A percentile compares a stretch with the other conserved stretches of the same genome.
Evolutionary conservation across 2,888 invertebrate genomes (phyloP).

Genomic region (Lepidochrysops patricia): DNA sequence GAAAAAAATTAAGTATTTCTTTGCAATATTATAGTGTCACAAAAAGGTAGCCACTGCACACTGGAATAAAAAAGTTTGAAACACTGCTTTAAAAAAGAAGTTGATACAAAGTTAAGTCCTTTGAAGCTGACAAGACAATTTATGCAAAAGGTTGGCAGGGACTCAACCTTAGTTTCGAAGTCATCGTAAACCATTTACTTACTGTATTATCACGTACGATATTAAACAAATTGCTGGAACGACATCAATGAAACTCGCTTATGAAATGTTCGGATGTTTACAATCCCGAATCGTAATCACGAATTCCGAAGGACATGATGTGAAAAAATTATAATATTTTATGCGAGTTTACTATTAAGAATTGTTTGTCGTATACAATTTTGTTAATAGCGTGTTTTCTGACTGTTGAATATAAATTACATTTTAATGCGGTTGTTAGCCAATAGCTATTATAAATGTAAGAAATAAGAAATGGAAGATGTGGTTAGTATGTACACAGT

Average conservation of each 20-base stretch:
- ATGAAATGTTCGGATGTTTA: slow-evolving; percentile 1
- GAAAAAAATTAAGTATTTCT: too few species aligned
- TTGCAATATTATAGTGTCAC: too few species aligned
- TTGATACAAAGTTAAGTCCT: not conserved
- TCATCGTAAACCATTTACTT: not conserved
- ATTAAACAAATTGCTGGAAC: not conserved
- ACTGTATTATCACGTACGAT: not conserved
- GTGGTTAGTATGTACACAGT: too few species aligned
- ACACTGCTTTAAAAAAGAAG: not conserved
- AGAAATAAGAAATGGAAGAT: too few species aligned
- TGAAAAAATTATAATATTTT: not conserved
- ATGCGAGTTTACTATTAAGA: not conserved
- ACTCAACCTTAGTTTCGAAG: not conserved
- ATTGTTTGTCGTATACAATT: too few species aligned
- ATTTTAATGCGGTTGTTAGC: too few species aligned
- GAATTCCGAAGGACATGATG: not conserved
- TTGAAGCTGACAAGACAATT: too few species aligned
- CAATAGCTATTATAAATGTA: too few species aligned
- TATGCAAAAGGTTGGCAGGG: not conserved
- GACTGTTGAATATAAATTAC: too few species aligned
- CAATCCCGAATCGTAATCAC: not conserved
- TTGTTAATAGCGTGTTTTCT: too few species aligned
- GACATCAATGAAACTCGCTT: not conserved
- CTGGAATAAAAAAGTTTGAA: too few species aligned
- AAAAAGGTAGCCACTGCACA: too few species aligned